These are phyloP conservation scores for Tuta absoluta DNA, from an alignment of 2,888 invertebrate species.

Conservation along the genomic window DNA sequence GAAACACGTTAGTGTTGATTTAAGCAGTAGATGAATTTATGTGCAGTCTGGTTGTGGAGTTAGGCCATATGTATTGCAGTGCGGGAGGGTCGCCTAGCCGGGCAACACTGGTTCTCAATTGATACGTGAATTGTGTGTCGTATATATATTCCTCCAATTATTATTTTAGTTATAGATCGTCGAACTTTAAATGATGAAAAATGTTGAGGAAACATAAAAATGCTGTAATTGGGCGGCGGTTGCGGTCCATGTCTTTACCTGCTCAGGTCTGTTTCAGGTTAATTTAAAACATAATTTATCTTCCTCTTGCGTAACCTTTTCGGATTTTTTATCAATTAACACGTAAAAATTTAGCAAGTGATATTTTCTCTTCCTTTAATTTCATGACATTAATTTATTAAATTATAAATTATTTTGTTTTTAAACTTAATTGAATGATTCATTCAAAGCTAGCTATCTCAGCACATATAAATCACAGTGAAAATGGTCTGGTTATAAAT, in stretches of 20 bases:
- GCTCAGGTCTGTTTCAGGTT: conserved; percentile 28
- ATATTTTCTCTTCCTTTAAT: too few relatives aligned
- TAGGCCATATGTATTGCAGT: neutral
- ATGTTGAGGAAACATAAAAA: neutral
- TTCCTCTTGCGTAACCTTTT: neutral
- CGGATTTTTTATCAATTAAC: neutral
- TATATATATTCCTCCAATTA: neutral
- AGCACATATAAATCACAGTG: neutral
- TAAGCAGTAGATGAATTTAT: conserved; percentile 12
- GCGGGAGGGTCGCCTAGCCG: neutral
- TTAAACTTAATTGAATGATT: neutral
- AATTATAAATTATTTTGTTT: neutral
- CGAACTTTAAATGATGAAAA: conserved; percentile 2
- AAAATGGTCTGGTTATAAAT: neutral
- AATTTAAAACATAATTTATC: conserved; percentile 5
- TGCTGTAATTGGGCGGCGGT: conserved; percentile 25
- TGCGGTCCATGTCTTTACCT: conserved; percentile 35
- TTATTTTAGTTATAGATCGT: neutral
- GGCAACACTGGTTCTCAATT: conserved; percentile 9
- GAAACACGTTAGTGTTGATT: conserved; percentile 25
- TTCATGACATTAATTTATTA: neutral
- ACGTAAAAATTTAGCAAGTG: too few relatives aligned
- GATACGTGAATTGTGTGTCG: neutral
- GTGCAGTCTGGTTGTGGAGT: conserved; percentile 8
- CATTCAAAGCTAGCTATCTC: neutral